A percentile compares a stretch with the other conserved stretches of the same genome.
Conservation (phyloP, 1,140 invertebrate genomes). For the Lucilia cuprina region DNA sequence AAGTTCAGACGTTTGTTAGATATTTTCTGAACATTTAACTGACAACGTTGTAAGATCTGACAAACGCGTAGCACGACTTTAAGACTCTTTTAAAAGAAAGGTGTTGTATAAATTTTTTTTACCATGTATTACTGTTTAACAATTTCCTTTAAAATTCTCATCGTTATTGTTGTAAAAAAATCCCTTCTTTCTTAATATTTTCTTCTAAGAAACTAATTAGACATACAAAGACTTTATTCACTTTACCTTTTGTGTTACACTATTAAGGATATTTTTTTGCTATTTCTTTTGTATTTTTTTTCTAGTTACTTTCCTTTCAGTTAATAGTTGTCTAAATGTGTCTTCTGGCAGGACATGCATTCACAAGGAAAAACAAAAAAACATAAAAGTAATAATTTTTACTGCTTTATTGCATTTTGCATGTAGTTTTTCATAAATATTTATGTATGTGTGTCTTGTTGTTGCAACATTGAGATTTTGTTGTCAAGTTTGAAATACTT, state of each 20-base stretch:
- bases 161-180: too few species aligned
- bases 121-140: too few species aligned
- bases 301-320: background rate
- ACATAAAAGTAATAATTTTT: background rate
- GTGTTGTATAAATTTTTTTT: too few species aligned
- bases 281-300: background rate
- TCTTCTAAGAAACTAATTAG: background rate
- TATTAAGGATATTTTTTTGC: background rate
- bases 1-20: too few species aligned
- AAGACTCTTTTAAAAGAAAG: too few species aligned
- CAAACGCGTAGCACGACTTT: too few species aligned
- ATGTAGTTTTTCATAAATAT: background rate
- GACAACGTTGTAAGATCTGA: too few species aligned
- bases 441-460: background rate
- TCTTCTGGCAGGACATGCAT: background rate
- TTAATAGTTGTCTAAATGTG: background rate
- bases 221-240: background rate
- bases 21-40: too few species aligned
- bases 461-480: background rate
- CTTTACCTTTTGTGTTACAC: background rate
- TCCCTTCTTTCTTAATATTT: background rate
- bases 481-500: background rate
- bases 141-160: too few species aligned
- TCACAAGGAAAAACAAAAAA: background rate
- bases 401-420: background rate